Base-by-base conservation (phyloP, 2,113 vertebrate species). In the Gobiocypris rarus region DNA sequence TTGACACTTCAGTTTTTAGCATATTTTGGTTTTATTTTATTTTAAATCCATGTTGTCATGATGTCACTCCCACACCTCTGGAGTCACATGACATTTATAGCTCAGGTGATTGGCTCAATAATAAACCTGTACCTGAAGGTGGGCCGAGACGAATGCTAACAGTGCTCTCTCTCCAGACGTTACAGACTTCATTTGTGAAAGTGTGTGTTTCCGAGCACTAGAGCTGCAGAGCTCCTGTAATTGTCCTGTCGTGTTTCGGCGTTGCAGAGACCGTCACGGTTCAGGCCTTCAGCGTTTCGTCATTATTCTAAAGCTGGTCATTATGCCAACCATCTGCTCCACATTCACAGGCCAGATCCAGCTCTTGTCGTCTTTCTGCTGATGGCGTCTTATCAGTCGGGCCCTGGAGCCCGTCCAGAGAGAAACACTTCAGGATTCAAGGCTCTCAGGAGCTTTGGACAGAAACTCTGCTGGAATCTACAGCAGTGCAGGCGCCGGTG, bases 311-410 rank as follows among this genome's bases (percentile, higher is more conserved):
- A 75, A 77, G 19, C 73, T 75, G 84, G 84, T 89, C 87, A 87
- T 90, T 88, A 88, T 87, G 75, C 69, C 73, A 52, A 82, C 87
- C 89, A 90, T 90, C 87, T 88, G 89, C 78, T 88, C 19, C 83
- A 45, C 84, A 85, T 43, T 63, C 19, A 87, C 75, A 87, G 79
- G 61, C 74, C 69, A 75, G 83, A 83, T 76, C 81, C 87, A 75
- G 81, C 85, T 86, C 75, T 43, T 84, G 87, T 85, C 5, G 81
- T 74, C 59, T 87, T 88, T 86, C 71, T 86, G 87, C 89, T 87
- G 87, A 87, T 85, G 83, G 54, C 85, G 87, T 86, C 81, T 83
- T 87, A 84, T 87, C 83, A 69, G 75, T 61, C 31, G n/a, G 86
- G 73, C 6, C 59, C 83, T 86, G 86, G 84, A 85, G 11, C 48